Evolutionary conservation across 2,888 invertebrate species (phyloP).

Genomic region (Gortyna flavago): DNA sequence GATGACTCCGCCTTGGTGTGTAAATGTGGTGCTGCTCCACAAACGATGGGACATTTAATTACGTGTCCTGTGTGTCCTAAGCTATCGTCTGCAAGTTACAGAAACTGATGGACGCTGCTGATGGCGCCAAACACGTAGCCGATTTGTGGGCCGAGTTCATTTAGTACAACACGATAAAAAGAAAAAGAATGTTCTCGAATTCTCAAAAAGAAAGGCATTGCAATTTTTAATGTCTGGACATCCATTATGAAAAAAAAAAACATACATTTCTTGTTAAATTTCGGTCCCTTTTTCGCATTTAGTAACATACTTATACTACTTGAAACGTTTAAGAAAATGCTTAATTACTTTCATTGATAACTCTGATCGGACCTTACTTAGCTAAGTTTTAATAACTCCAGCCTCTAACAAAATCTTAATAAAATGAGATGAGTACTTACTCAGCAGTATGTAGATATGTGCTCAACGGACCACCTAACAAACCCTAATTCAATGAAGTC

Average conservation of each 20-base stretch:
- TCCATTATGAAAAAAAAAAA: neutral
- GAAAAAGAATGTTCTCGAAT: neutral
- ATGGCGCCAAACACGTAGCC: too few relatives aligned
- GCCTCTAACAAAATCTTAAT: conserved; percentile 16
- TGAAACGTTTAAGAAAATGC: neutral
- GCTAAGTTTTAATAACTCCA: neutral
- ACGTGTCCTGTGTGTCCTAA: too few relatives aligned
- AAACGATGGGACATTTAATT: too few relatives aligned
- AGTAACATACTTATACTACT: neutral
- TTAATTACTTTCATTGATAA: conserved; percentile 1
- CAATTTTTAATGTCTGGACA: neutral
- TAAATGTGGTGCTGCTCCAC: too few relatives aligned
- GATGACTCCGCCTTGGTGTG: too few relatives aligned
- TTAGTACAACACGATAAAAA: too few relatives aligned
- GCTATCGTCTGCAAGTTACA: too few relatives aligned
- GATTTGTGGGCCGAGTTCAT: too few relatives aligned
- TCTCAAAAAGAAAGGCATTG: neutral
- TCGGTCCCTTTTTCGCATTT: too few relatives aligned
- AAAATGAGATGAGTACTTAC: conserved; percentile 17
- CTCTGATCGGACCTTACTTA: neutral
- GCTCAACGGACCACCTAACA: conserved; percentile 8
- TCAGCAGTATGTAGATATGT: conserved; percentile 16
- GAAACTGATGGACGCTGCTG: too few relatives aligned
- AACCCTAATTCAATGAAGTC: conserved; percentile 22
- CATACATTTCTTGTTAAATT: too few relatives aligned